A percentile compares a stretch with the other conserved stretches of the same genome.
Conservation (phyloP, 1,140 invertebrate genomes). For the Pachypeltis micranthus region DNA sequence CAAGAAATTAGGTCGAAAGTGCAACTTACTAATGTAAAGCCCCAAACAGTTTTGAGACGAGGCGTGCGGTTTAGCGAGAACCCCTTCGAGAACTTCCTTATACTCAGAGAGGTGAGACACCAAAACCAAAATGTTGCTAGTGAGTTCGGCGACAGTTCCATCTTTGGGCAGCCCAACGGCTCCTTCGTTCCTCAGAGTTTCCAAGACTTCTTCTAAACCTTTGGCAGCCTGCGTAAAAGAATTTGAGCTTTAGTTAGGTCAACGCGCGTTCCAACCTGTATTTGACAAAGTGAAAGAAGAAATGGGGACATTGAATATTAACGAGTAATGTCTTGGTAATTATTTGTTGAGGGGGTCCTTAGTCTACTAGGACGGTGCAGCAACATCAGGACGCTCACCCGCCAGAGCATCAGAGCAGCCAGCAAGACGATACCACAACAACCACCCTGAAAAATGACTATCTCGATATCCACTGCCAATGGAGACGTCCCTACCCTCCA, state of each 20-base stretch:
- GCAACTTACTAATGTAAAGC: conserved; percentile 56
- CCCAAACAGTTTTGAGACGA: background rate
- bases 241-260: no score
- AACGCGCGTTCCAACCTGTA: no score
- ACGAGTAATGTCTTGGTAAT: background rate
- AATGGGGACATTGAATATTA: no score
- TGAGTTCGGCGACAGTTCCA: conserved; percentile 91
- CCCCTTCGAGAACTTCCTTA: conserved; percentile 56
- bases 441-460: no score
- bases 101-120: conserved; percentile 72
- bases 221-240: conserved; percentile 57
- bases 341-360: no score
- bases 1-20: conserved; percentile 9
- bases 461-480: no score
- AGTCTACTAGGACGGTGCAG: no score
- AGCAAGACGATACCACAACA: no score
- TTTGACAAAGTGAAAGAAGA: no score
- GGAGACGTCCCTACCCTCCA: no score
- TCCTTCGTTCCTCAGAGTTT: conserved; percentile 73
- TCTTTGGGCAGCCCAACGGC: conserved; percentile 78
- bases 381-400: no score
- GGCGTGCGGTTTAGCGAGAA: conserved; percentile 35
- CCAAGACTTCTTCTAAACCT: conserved; percentile 85
- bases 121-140: conserved; percentile 83
- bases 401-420: no score